These are phyloP conservation scores for Drosophila kikkawai DNA, from an alignment of 1,140 invertebrate genomes.

Conservation along the genomic window DNA sequence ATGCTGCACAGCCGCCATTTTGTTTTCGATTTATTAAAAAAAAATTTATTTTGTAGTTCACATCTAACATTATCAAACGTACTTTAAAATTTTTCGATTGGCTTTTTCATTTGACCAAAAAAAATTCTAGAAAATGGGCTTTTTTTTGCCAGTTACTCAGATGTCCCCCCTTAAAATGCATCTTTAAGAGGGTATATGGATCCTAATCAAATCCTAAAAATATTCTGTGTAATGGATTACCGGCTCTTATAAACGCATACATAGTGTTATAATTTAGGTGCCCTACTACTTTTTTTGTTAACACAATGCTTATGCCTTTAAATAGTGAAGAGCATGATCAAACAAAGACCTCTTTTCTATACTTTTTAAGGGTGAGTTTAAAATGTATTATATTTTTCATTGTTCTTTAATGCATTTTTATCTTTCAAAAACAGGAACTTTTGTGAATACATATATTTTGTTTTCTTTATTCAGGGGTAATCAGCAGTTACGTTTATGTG, in stretches of 20 bases:
- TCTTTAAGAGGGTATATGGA: too few species aligned
- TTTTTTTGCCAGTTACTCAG: too few species aligned
- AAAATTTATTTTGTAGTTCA: too few species aligned
- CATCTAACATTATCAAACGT: too few species aligned
- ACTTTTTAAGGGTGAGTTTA: slow-evolving; percentile 73
- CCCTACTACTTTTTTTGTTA: slow-evolving; percentile 56
- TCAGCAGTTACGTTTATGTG: slow-evolving; percentile 66
- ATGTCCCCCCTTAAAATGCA: too few species aligned
- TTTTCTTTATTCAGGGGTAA: slow-evolving; percentile 77
- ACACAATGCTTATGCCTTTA: slow-evolving; percentile 64
- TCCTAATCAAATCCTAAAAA: background rate
- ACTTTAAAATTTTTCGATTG: too few species aligned
- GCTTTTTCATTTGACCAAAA: too few species aligned
- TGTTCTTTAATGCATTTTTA: slow-evolving; percentile 77
- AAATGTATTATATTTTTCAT: slow-evolving; percentile 74
- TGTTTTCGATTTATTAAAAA: too few species aligned
- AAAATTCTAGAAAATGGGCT: too few species aligned
- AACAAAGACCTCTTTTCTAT: slow-evolving; percentile 74
- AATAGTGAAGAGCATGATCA: slow-evolving; percentile 70
- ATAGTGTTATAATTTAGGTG: slow-evolving; percentile 62
- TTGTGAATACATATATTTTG: slow-evolving; percentile 46
- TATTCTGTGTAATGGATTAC: background rate
- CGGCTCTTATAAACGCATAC: slow-evolving; percentile 21
- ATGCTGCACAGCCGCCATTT: too few species aligned
- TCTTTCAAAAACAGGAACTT: slow-evolving; percentile 80